Percentiles rank a stretch among this genome's conserved stretches.
Conservation (phyloP, 1,140 invertebrate genomes). For the Wasmannia auropunctata region DNA sequence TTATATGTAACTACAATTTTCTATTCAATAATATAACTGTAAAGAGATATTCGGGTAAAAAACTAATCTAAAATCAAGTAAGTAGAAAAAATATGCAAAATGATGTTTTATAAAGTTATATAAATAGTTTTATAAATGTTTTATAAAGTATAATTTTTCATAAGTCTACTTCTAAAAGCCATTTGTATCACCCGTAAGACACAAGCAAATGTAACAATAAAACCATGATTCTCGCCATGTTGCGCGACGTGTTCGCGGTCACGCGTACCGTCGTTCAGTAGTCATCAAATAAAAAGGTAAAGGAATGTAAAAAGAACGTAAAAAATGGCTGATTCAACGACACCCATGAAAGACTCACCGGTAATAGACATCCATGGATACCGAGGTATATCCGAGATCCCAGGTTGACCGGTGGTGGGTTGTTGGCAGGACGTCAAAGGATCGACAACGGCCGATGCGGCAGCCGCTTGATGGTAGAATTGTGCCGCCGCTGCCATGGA, state of each 20-base stretch:
- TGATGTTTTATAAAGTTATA: too few relatives aligned
- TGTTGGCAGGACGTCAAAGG: conserved; percentile 89
- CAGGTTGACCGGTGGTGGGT: conserved; percentile 89
- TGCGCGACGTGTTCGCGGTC: background rate
- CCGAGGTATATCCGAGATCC: conserved; percentile 94
- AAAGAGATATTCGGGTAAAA: background rate
- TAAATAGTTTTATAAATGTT: too few relatives aligned
- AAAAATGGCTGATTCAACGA: background rate
- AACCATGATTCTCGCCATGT: background rate
- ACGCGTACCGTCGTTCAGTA: background rate
- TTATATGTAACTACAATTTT: background rate
- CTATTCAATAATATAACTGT: background rate
- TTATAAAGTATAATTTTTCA: background rate
- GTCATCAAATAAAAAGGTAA: background rate
- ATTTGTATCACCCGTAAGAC: background rate
- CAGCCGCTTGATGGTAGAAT: conserved; percentile 93
- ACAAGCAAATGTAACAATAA: background rate
- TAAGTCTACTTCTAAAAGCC: background rate
- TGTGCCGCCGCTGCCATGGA: conserved; percentile 93
- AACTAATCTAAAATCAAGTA: background rate
- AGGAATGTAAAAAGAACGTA: background rate
- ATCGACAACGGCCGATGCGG: conserved; percentile 88
- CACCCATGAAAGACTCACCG: conserved; percentile 88
- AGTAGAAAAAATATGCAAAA: background rate
- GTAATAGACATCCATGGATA: conserved; percentile 99